Evolutionary conservation across 2,888 invertebrate species (phyloP).

Genomic region (Plebejus argus): DNA sequence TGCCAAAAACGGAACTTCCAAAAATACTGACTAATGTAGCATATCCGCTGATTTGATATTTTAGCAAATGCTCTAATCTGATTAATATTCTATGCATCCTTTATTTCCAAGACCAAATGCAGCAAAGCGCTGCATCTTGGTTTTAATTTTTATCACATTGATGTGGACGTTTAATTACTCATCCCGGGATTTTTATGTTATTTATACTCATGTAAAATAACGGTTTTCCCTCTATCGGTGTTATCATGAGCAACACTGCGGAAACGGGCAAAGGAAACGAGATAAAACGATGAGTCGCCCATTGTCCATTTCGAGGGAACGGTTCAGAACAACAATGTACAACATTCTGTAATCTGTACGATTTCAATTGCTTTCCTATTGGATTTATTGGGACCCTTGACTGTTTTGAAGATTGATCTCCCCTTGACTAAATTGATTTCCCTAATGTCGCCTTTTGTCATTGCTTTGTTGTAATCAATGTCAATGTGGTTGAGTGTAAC

Average conservation of each 20-base stretch:
- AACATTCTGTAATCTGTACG: constrained; percentile 27
- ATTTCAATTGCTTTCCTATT: neutral
- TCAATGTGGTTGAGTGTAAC: no score
- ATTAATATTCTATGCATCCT: neutral
- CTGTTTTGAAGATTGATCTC: neutral
- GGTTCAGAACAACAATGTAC: constrained; percentile 34
- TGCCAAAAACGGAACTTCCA: neutral
- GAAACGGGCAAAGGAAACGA: constrained; percentile 69
- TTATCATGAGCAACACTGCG: constrained; percentile 60
- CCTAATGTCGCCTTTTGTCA: neutral
- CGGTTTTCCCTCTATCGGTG: constrained; percentile 45
- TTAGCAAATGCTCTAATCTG: neutral
- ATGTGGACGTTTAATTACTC: neutral
- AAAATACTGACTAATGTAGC: neutral
- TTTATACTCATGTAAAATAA: neutral
- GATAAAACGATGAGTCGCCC: constrained; percentile 68
- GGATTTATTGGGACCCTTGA: constrained; percentile 9
- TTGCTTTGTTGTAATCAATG: neutral
- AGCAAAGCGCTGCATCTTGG: neutral
- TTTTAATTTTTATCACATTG: constrained; percentile 16
- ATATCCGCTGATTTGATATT: no score
- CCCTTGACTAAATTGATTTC: neutral
- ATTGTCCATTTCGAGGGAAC: constrained; percentile 56
- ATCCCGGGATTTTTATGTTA: neutral
- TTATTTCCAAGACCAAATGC: neutral